Evolutionary conservation across 2,888 invertebrate genomes (phyloP), one percentile per base, ranked within the genome.

Genomic region (Pseudolycoriella hygida): DNA sequence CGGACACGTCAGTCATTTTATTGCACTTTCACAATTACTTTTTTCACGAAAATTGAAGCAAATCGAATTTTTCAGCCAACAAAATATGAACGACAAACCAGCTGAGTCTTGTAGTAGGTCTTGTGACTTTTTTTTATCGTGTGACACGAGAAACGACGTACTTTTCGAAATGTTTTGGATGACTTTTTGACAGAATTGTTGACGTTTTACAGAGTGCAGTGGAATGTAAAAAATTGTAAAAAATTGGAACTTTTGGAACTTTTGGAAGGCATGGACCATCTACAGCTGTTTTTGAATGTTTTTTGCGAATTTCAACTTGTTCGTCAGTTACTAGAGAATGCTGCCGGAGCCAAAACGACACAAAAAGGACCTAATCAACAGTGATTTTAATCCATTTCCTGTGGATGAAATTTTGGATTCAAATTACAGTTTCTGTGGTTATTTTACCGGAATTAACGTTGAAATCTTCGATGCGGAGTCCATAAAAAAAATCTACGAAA

Each of bases 381-480:
- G 34, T 34, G 12, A 34, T 14, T 34, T 34, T 34, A 4, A 62
- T 58, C 59, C 60, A 56, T 58, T 58, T 58, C 60, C 57, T 56
- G 62, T 62, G 60, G 64, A 64, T 71, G 57, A 69, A 62, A 59
- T 39, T 17, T 6, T 6, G 3, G 57, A 68, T 57, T 69, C 14
- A 69, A 56, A 68, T 56, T 53, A 61, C 57, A 59, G 64, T 30
- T 74, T 73, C 54, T 70, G 68, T 49, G 82, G 79, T 1, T 62
- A 70, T 52, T 80, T 75, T 53, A 80, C 78, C 57, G 80, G 81
- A 1, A 70, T 74, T 49, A 73, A 74, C 51, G 76, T 84, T 1
- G 74, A 76, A 53, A 66, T 86, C 25, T 65, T 60, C 39, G 68
- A 77, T 50, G 56, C 62, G 1, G 68, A 72, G 40, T 74, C 77